phyloP scores from a whole-genome alignment of 2,888 invertebrate species.

The Catonia carolina region DNA sequence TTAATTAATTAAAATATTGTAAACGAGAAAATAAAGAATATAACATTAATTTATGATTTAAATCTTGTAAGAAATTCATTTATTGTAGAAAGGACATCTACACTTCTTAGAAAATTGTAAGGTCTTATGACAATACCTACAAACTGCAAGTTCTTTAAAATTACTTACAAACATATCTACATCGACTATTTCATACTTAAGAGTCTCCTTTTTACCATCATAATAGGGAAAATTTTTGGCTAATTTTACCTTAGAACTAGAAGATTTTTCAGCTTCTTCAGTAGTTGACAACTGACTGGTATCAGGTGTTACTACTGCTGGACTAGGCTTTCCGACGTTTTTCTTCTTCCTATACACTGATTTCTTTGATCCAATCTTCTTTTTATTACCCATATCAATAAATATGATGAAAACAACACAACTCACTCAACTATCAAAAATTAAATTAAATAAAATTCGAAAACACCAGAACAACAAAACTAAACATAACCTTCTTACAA shows the following conservation, averaged over 20 bases:
- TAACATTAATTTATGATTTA: too few species aligned
- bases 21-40: too few species aligned
- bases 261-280: constrained; percentile 13
- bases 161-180: constrained; percentile 7
- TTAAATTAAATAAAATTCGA: too few species aligned
- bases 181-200: constrained; percentile 20
- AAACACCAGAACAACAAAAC: too few species aligned
- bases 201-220: background rate
- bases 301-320: background rate
- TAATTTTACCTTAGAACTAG: constrained; percentile 12
- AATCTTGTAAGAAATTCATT: too few species aligned
- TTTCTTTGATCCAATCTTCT: constrained; percentile 11
- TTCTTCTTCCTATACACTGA: constrained; percentile 15
- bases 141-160: constrained; percentile 10
- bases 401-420: too few species aligned
- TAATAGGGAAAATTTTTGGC: constrained; percentile 15
- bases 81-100: too few species aligned
- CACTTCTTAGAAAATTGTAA: constrained; percentile 9
- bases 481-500: too few species aligned
- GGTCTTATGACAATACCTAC: constrained; percentile 13
- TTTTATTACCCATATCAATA: constrained; percentile 20
- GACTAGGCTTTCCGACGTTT: constrained; percentile 5
- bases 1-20: too few species aligned
- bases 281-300: constrained; percentile 8
- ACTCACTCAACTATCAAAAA: too few species aligned